Evolutionary conservation across 2,797 vertebrate genomes (phyloP), one percentile per base, ranked within the genome.

Genomic region (Oryzias sinensis): DNA sequence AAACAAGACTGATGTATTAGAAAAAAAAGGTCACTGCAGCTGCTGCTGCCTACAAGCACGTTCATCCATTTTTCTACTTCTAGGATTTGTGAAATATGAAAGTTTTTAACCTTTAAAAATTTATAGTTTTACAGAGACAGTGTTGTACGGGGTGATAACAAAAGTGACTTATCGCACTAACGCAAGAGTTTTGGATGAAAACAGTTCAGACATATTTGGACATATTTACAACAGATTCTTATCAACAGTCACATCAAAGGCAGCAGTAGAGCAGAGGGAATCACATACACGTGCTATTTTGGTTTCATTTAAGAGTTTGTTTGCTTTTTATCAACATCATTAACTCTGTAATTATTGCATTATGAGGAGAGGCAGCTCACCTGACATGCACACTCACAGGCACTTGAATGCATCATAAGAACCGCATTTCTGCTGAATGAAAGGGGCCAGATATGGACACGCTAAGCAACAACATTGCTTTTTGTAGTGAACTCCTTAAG

Each of bases 401-500:
- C 84, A 68, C 74, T 63, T 48, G 68, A 61, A 68, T 69, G 72
- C 67, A 67, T 55, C 62, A 59, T 67, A 53, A 68, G 46, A 59
- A 42, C 42, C 1, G 53, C 75, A 71, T 87, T 82, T 79, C 82
- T 76, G 61, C 78, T 63, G 72, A 80, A 51, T 61, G 78, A 74
- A 82, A 91, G 81, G 90, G 87, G 84, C 68, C 80, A 86, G 74
- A 85, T 61, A 72, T 77, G 79, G 82, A 90, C 87, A 82, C 33
- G 33, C 33, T 37, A 9, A 37, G 33, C 33, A 37, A 37, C 9
- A 11, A 37, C 9, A 9, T 37, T 37, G 33, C 33, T 37, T 62
- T 49, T 47, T 27, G 15, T 16, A 11, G 50, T 42, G 15, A 37
- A 37, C 33, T 65, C 51, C n/a, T 72, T 17, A 51, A 65, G 14